Evolutionary conservation across 2,797 vertebrate species (phyloP), one percentile per base, ranked within the genome.

Genomic region (Chromobotia macracanthus): DNA sequence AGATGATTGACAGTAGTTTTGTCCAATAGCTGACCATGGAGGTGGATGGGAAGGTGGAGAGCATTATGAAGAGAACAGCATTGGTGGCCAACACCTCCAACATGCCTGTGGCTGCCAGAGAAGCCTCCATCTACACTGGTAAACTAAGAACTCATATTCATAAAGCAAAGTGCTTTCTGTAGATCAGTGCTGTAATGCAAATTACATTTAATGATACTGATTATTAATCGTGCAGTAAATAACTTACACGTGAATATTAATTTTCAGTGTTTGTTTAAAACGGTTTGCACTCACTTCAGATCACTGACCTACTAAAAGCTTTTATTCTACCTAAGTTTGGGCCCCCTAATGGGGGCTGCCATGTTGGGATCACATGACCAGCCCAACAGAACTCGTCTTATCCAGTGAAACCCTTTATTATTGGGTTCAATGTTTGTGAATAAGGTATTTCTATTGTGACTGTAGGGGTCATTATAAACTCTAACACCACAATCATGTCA

Each of bases 31-130:
- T 99, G 66, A 99, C 98, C 0, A 98, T 99, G 97, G 98, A 99
- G 90, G 97, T 99, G 10, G 96, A 96, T 79, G 97, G 98, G 15
- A 99, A 98, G 83, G 86, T 91, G 25, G 98, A 99, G 87, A 99
- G 97, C 84, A 99, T 99, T 86, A 99, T 99, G 98, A 99, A 99
- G 92, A 96, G 98, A 90, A 99, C 98, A 35, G 95, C 98, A 0
- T 92, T 99, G 75, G 98, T 99, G 67, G 97, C 97, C 48, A 99
- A 99, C 85, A 99, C 98, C 31, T 99, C 98, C 86, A 99, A 99
- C 89, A 99, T 99, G 98, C 98, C 98, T n/a, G 98, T 99, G 68
- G 98, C 97, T 89, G 98, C 98, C 79, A 94, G 98, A 94, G 98
- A 99, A 89, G 98, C 98, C 63, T 99, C 97, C 53, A 99, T 99